These are phyloP conservation scores for Drosophila takahashii DNA, from an alignment of 1,140 invertebrate species.

Conservation along the genomic window DNA sequence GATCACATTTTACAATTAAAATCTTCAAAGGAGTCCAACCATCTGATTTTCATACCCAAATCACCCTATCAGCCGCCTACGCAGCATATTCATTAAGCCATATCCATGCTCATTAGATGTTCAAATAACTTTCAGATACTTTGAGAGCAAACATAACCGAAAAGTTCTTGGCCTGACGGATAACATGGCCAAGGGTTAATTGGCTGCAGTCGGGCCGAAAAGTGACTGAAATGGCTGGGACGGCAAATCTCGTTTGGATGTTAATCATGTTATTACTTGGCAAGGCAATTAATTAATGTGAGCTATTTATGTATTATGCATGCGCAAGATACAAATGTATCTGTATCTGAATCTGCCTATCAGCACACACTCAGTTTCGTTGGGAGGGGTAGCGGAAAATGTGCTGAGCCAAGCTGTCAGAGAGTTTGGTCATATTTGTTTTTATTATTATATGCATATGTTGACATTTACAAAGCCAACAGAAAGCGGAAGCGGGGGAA, in stretches of 20 bases:
- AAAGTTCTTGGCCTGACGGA: constrained; percentile 43
- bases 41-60: not conserved
- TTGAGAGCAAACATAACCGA: constrained; percentile 48
- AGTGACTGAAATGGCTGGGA: constrained; percentile 30
- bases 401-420: constrained; percentile 76
- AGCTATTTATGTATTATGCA: constrained; percentile 75
- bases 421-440: constrained; percentile 77
- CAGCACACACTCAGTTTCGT: constrained; percentile 15
- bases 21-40: not conserved
- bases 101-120: constrained; percentile 50
- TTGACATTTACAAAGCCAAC: constrained; percentile 74
- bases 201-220: constrained; percentile 57
- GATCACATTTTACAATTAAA: not conserved
- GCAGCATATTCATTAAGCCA: constrained; percentile 35
- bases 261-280: constrained; percentile 77
- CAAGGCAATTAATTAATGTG: constrained; percentile 79
- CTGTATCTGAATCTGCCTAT: constrained; percentile 41
- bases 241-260: constrained; percentile 35
- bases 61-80: constrained; percentile 6
- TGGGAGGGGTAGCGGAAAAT: constrained; percentile 33
- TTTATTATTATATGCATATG: constrained; percentile 83
- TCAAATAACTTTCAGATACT: constrained; percentile 64
- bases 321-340: constrained; percentile 64
- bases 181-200: constrained; percentile 66
- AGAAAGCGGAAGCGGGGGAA: constrained; percentile 1